Percentiles rank a stretch among this genome's conserved stretches.
Conservation (phyloP, 2,888 invertebrate species). For the Netelia fuscicornis region DNA sequence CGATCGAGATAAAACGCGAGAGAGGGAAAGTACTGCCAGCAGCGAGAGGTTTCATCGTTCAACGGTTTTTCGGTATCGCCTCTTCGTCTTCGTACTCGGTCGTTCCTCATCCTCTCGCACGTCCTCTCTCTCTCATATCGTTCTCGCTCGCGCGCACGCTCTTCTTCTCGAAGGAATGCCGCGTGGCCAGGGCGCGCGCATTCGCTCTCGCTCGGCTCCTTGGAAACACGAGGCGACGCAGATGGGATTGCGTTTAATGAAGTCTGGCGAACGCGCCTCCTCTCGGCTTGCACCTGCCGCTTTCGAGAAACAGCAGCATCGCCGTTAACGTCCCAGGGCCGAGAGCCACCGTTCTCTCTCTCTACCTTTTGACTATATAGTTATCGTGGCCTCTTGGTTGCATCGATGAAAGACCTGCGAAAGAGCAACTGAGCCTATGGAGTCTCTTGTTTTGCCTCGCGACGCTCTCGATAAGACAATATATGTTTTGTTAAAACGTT, state of each 20-base stretch:
- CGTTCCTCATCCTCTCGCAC: constrained; percentile 36
- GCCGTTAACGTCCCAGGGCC: constrained; percentile 49
- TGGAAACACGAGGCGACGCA: constrained; percentile 79
- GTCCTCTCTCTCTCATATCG: constrained; percentile 54
- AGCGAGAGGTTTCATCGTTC: constrained; percentile 14
- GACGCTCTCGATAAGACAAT: neutral
- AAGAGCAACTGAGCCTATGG: constrained; percentile 35
- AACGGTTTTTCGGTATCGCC: constrained; percentile 54
- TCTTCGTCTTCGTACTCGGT: constrained; percentile 49
- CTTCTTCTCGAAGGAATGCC: constrained; percentile 64
- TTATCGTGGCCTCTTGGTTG: too few relatives aligned
- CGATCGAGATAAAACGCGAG: constrained; percentile 66
- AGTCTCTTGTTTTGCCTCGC: constrained; percentile 3
- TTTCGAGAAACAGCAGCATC: constrained; percentile 76
- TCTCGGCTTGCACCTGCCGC: constrained; percentile 81
- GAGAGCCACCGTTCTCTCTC: neutral
- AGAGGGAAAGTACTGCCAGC: constrained; percentile 6
- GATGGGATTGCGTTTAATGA: constrained; percentile 83
- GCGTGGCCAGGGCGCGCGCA: constrained; percentile 19
- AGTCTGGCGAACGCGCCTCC: constrained; percentile 77
- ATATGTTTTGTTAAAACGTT: neutral
- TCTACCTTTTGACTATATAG: too few relatives aligned
- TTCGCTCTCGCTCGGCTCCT: constrained; percentile 70
- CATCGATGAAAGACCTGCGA: neutral
- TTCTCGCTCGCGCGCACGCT: constrained; percentile 23